Percentiles rank a stretch among this genome's conserved stretches.
These are phyloP conservation scores for Conchocele bisecta DNA, from an alignment of 2,888 invertebrate species.

Conservation along the genomic window DNA sequence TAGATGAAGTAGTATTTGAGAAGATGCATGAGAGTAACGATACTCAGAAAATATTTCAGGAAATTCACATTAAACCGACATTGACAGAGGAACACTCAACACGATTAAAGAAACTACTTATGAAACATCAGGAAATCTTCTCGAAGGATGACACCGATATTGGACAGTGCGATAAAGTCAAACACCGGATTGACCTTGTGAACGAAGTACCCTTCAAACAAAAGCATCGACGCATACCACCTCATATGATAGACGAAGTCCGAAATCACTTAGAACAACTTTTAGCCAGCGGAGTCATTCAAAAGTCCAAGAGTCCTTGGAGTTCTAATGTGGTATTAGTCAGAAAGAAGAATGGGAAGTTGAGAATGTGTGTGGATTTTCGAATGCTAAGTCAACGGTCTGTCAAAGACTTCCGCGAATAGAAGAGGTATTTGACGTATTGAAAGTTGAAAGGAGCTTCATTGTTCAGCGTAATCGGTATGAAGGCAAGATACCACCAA, in stretches of 20 bases:
- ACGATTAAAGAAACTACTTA: not conserved
- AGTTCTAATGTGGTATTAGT: conserved; percentile 6
- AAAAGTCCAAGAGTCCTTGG: conserved; percentile 14
- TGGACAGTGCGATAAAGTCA: conserved; percentile 11
- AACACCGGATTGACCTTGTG: conserved; percentile 18
- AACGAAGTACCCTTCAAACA: conserved; percentile 18
- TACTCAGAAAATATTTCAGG: not conserved
- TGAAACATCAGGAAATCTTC: conserved; percentile 4
- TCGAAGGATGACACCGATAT: conserved; percentile 17
- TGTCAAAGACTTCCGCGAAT: conserved; percentile 7
- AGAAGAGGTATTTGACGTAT: conserved; percentile 10
- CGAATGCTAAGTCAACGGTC: not conserved
- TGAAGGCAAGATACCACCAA: conserved; percentile 10
- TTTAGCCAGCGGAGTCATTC: conserved; percentile 10
- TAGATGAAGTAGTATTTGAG: conserved; percentile 5
- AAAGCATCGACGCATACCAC: conserved; percentile 21
- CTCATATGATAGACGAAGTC: conserved; percentile 14
- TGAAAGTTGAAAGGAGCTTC: no score
- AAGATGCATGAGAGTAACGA: conserved; percentile 2
- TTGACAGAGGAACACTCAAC: not conserved
- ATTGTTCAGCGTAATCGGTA: no score
- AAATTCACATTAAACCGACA: not conserved
- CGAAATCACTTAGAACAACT: conserved; percentile 19
- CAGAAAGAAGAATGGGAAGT: conserved; percentile 13
- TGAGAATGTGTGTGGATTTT: conserved; percentile 13